phyloP scores from a whole-genome alignment of 53 echinoderm and acorn worm species.

The Apostichopus leukothele region DNA sequence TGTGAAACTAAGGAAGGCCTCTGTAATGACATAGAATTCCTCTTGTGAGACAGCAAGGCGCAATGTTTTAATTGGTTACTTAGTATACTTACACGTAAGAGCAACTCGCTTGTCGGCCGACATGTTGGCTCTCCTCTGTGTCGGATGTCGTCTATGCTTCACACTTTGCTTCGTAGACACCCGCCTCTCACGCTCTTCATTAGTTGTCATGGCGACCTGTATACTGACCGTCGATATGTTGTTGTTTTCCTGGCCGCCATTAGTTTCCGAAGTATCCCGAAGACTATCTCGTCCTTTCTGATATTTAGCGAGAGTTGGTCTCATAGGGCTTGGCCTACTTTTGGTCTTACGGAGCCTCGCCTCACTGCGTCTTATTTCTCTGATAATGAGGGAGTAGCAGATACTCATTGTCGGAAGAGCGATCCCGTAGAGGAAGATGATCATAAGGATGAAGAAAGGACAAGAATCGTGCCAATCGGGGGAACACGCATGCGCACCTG shows the following conservation, averaged over 20 bases:
- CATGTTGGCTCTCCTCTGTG: not conserved
- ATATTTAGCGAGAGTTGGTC: not conserved
- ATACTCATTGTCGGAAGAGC: conserved; percentile 20
- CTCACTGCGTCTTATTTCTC: conserved; percentile 29
- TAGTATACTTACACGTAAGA: not conserved
- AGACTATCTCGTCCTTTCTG: not conserved
- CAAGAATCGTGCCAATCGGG: conserved; percentile 19
- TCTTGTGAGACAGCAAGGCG: too few species aligned
- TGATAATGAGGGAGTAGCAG: conserved; percentile 11
- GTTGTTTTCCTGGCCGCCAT: not conserved
- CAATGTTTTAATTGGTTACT: not conserved
- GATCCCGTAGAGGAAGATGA: not conserved
- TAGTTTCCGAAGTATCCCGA: not conserved
- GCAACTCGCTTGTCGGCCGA: conserved; percentile 36
- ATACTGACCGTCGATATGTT: not conserved
- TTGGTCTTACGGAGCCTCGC: conserved; percentile 11
- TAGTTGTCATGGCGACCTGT: not conserved
- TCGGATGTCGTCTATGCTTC: not conserved
- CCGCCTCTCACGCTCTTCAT: not conserved
- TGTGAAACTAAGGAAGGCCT: too few species aligned
- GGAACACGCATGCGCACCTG: conserved; percentile 22
- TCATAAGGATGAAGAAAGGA: conserved; percentile 19
- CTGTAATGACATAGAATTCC: too few species aligned
- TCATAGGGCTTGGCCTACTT: not conserved
- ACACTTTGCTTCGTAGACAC: too few species aligned